Evolutionary conservation across 2,797 vertebrate species (phyloP), one percentile per base, ranked within the genome.

Genomic region (Malurus leucopterus): DNA sequence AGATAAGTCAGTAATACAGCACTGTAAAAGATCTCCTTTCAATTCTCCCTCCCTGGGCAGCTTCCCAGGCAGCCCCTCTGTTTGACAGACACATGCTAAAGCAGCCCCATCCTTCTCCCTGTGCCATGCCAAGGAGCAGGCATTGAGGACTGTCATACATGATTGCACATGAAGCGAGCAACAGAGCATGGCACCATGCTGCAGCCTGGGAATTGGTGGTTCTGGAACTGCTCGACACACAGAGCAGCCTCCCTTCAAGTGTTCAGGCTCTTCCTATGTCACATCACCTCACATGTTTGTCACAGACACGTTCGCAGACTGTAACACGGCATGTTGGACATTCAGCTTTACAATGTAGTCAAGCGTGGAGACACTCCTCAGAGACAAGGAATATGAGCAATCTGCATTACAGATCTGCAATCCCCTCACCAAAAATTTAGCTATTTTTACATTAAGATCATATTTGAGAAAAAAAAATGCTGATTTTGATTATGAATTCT

Each of bases 401-500:
- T 26, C 34, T 69, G 76, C 44, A 61, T 32, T 51, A 30, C 3
- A 11, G 38, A 38, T 49, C 81, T 82, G 49, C 70, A 83, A 51
- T n/a, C 23, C 21, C 22, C 9, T 1, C 19, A 70, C 1, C 6
- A 77, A 73, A 69, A 90, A 88, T 21, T 24, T 23, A 50, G 32
- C 44, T 84, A 49, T 49, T 88, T 81, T 44, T 84, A 76, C 30
- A 62, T 54, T 51, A 46, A 65, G 74, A 47, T 69, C 6, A 16
- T 74, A 72, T 40, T 43, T 2, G 13, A 95, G 64, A 53, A 92
- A 84, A 27, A 79, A 83, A 84, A 78, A 82, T 58, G 15, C 36
- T 71, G 34, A 61, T 74, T 79, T 88, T 76, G 47, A 89, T 75
- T 71, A 88, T 14, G 9, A 82, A 88, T 78, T 90, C 26, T 55